Conservation (phyloP, 2,113 vertebrate species). For the Ovis canadensis region DNA sequence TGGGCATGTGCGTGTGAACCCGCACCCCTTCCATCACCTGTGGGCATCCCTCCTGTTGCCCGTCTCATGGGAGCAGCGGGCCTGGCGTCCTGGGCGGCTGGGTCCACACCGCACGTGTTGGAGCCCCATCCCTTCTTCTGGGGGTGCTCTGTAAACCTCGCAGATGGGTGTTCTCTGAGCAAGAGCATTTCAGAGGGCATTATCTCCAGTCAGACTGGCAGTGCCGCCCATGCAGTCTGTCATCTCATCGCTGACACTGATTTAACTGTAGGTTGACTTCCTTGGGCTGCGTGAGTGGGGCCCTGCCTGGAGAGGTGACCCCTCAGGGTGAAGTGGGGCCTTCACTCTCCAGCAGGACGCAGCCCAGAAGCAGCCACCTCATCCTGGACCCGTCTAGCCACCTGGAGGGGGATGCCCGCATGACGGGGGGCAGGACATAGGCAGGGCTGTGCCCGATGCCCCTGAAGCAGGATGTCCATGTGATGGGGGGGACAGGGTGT, state of each 20-base stretch:
- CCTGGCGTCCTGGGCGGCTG: neutral
- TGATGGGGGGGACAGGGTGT: neutral
- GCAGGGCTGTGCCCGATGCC: rapidly evolving
- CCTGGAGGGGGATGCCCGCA: neutral
- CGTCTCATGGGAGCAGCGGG: neutral
- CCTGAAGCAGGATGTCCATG: neutral
- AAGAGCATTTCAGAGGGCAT: rapidly evolving
- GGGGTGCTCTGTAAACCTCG: rapidly evolving
- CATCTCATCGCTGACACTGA: neutral
- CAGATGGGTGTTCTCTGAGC: rapidly evolving
- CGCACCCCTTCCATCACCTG: rapidly evolving
- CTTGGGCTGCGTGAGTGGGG: neutral
- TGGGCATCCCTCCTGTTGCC: neutral
- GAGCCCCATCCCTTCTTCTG: neutral
- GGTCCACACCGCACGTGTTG: rapidly evolving
- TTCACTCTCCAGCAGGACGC: rapidly evolving
- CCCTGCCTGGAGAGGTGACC: neutral
- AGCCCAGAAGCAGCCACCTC: neutral
- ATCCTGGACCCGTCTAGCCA: rapidly evolving
- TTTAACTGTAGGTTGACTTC: neutral
- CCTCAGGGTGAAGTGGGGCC: neutral
- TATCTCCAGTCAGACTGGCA: rapidly evolving
- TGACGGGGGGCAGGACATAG: rapidly evolving
- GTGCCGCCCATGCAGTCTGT: rapidly evolving
- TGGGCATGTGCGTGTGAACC: rapidly evolving